phyloP scores from a whole-genome alignment of 2,888 invertebrate species.

The Drosophila flavopinicola region DNA sequence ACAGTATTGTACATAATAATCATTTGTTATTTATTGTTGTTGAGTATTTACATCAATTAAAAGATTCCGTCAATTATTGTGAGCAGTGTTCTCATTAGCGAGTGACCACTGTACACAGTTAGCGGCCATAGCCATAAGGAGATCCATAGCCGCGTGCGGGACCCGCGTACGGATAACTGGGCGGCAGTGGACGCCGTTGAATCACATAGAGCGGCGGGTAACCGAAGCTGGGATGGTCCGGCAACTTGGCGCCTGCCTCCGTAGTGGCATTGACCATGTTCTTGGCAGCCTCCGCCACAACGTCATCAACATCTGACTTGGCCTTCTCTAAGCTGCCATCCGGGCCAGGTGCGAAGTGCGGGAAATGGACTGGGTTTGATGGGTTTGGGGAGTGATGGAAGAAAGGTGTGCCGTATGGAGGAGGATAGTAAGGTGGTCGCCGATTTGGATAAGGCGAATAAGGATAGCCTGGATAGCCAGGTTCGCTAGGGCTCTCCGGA shows the following conservation, averaged over 20 bases:
- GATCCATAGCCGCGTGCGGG: constrained; percentile 46
- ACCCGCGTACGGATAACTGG: constrained; percentile 30
- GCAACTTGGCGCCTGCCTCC: constrained; percentile 17
- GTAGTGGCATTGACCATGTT: constrained; percentile 1
- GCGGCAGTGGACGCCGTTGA: constrained; percentile 36
- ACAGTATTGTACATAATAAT: no score
- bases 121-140: constrained; percentile 51
- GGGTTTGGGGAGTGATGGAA: constrained; percentile 2
- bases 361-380: constrained; percentile 1
- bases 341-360: constrained; percentile 12
- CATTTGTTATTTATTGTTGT: no score
- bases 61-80: no score
- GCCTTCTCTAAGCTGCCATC: constrained; percentile 10
- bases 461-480: constrained; percentile 15
- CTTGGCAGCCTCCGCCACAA: not conserved
- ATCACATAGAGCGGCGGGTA: constrained; percentile 49
- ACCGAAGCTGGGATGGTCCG: constrained; percentile 27
- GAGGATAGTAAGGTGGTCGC: constrained; percentile 31
- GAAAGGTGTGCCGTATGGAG: constrained; percentile 33
- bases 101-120: not conserved
- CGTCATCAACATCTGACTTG: not conserved
- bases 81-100: no score
- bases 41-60: not conserved
- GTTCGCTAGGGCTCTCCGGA: not conserved
- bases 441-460: constrained; percentile 16